A percentile compares a stretch with the other conserved stretches of the same genome.
These are phyloP conservation scores for Arvicanthis niloticus DNA, from an alignment of 2,113 vertebrate genomes.

Conservation along the genomic window DNA sequence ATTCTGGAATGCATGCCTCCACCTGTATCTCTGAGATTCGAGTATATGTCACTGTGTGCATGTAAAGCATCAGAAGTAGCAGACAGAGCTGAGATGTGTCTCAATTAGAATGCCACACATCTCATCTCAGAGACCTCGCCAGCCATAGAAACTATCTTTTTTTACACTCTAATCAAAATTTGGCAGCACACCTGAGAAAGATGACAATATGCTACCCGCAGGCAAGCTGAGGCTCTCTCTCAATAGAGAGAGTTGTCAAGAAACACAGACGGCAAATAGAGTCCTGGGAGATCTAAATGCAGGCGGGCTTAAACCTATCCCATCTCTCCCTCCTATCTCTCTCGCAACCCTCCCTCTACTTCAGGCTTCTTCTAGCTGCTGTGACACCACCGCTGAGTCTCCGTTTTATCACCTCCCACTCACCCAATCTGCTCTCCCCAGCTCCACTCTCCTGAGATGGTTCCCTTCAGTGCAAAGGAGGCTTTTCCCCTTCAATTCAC, in stretches of 20 bases:
- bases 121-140: not conserved
- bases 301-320: not conserved
- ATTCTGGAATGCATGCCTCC: not conserved
- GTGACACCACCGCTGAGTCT: not conserved
- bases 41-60: not conserved
- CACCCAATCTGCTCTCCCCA: not conserved
- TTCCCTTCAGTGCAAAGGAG: not conserved
- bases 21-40: not conserved
- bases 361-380: not conserved
- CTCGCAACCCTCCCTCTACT: not conserved
- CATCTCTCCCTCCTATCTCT: not conserved
- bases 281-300: not conserved
- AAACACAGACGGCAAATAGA: not conserved
- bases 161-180: constrained; percentile 36
- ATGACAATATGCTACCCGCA: not conserved
- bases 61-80: not conserved
- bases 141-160: not conserved
- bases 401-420: not conserved
- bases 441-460: not conserved
- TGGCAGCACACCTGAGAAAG: not conserved
- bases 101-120: not conserved
- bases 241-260: not conserved
- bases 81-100: not conserved
- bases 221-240: not conserved
- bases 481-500: not conserved